Evolutionary conservation across 2,888 invertebrate genomes (phyloP).

Genomic region (Melipona bicolor): DNA sequence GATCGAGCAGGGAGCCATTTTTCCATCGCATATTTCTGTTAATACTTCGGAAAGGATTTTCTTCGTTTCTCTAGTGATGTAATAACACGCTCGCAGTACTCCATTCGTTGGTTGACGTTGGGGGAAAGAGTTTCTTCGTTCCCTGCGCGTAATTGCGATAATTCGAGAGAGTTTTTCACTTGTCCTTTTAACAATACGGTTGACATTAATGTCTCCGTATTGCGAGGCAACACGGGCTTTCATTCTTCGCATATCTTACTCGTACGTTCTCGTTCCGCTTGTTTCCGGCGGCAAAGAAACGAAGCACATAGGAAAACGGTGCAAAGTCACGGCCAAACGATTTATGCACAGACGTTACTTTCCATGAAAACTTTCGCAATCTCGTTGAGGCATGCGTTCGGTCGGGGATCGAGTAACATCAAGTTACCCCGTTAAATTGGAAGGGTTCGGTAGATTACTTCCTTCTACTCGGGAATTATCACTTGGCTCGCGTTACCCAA

Average conservation of each 20-base stretch:
- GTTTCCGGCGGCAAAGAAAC: conserved; percentile 4
- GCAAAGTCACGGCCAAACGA: conserved; percentile 59
- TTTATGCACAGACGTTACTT: conserved; percentile 79
- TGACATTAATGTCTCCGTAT: background rate
- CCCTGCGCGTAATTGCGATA: too few relatives aligned
- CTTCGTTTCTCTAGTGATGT: too few relatives aligned
- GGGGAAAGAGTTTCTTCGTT: too few relatives aligned
- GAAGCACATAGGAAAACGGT: conserved; percentile 23
- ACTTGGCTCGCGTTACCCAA: conserved; percentile 33
- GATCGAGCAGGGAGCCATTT: too few relatives aligned
- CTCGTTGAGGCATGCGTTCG: conserved; percentile 70
- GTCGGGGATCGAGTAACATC: conserved; percentile 73
- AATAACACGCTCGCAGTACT: too few relatives aligned
- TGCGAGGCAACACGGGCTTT: background rate
- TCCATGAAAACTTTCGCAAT: conserved; percentile 78
- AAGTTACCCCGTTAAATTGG: conserved; percentile 80
- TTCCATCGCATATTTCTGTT: too few relatives aligned
- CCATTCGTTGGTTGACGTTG: too few relatives aligned
- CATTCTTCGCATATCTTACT: background rate
- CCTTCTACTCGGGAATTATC: conserved; percentile 55
- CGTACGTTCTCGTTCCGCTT: conserved; percentile 1
- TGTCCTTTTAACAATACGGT: too few relatives aligned
- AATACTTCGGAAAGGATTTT: too few relatives aligned
- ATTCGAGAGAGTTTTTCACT: too few relatives aligned
- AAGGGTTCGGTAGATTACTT: conserved; percentile 69